A percentile compares a stretch with the other conserved stretches of the same genome.
phyloP scores from a whole-genome alignment of 1,140 invertebrate species.

The Hypsibius dujardini region DNA sequence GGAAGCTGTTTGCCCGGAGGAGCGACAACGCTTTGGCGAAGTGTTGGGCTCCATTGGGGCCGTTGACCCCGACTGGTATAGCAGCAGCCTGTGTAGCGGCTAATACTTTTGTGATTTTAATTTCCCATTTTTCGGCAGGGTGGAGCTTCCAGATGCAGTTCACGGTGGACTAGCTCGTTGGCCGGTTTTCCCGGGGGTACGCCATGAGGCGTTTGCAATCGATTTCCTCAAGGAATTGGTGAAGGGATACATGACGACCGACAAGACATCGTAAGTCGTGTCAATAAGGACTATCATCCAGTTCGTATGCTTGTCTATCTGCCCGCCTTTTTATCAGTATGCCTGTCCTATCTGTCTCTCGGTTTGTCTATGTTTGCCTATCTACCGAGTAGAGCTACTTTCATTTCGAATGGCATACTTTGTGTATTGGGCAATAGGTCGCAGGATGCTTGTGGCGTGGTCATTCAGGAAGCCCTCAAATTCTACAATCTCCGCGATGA shows the following conservation, averaged over 20 bases:
- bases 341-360: too few relatives aligned
- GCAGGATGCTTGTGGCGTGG: background rate
- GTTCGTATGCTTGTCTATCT: background rate
- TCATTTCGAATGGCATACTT: too few relatives aligned
- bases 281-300: background rate
- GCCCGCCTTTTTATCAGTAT: too few relatives aligned
- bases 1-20: background rate
- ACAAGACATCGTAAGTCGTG: background rate
- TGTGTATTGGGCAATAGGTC: too few relatives aligned
- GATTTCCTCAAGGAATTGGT: background rate
- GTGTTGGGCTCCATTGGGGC: conserved; percentile 2
- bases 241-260: conserved; percentile 8
- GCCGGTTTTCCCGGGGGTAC: background rate
- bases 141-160: background rate
- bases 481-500: conserved; percentile 10
- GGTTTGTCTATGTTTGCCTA: too few relatives aligned
- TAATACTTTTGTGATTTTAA: background rate
- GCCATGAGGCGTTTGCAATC: background rate
- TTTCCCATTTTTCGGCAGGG: background rate
- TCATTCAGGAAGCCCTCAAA: background rate
- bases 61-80: conserved; percentile 4
- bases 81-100: too few relatives aligned
- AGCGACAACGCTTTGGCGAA: background rate
- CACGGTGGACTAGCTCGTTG: background rate
- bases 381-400: too few relatives aligned